A percentile compares a stretch with the other conserved stretches of the same genome.
These are phyloP conservation scores for Caracal caracal DNA, from an alignment of 2,113 vertebrate species.

Conservation along the genomic window DNA sequence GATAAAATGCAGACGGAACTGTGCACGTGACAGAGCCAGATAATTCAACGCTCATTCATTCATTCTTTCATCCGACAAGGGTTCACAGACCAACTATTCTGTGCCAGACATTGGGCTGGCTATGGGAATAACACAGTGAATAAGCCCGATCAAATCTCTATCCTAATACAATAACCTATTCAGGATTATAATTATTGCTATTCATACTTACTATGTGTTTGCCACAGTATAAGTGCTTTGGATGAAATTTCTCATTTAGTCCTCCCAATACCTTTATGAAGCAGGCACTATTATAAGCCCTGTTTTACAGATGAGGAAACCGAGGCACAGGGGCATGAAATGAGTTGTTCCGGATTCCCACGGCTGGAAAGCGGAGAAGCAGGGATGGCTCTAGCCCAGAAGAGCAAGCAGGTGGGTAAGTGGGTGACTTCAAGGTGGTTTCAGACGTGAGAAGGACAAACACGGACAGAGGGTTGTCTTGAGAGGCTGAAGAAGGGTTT, in stretches of 20 bases:
- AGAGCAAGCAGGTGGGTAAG: background rate
- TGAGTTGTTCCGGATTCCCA: background rate
- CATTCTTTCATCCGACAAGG: background rate
- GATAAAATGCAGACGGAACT: background rate
- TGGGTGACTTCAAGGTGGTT: background rate
- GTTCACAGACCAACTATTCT: background rate
- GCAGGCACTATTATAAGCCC: background rate
- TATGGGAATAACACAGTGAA: background rate
- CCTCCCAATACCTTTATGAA: background rate
- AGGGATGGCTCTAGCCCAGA: background rate
- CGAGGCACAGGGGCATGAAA: background rate
- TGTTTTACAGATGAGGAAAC: background rate
- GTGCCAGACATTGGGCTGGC: background rate
- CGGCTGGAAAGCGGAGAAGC: background rate
- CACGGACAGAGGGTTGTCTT: background rate
- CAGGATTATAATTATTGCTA: background rate
- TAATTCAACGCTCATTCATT: background rate
- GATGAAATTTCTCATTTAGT: background rate
- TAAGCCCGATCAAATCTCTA: background rate
- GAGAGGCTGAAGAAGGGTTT: background rate
- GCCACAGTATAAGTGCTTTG: background rate
- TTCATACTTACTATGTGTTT: background rate
- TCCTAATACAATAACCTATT: background rate
- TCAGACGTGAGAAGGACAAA: background rate
- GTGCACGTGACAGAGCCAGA: background rate